Conservation (phyloP, 2,113 vertebrate genomes). For the Ptyas mucosa region DNA sequence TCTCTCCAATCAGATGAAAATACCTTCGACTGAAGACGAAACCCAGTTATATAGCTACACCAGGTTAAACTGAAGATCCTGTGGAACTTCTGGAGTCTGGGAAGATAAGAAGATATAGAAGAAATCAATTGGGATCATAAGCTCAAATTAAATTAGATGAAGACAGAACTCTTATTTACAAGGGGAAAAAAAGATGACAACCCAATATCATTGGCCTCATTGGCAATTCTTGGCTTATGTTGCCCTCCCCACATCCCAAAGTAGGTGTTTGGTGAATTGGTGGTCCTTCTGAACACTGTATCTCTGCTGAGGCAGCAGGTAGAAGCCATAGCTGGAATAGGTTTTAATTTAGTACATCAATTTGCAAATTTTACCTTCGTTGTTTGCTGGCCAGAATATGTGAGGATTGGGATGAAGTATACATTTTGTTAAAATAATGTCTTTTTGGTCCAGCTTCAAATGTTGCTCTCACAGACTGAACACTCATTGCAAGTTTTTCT, state of each 20-base stretch:
- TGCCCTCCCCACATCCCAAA: not conserved
- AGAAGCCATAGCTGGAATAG: not conserved
- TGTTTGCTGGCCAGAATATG: not conserved
- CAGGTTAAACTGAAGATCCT: not conserved
- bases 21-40: not conserved
- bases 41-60: not conserved
- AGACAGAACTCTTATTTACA: not conserved
- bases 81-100: not conserved
- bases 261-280: not conserved
- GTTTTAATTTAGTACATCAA: not conserved
- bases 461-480: not conserved
- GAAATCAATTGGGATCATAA: not conserved
- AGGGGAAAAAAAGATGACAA: not conserved
- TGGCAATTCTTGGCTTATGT: not conserved
- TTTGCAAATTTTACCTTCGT: not conserved
- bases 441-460: not conserved
- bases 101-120: too few relatives aligned
- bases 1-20: not conserved
- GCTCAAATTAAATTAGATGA: not conserved
- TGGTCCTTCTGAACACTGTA: not conserved
- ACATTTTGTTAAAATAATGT: not conserved
- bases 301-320: not conserved
- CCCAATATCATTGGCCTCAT: not conserved
- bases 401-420: not conserved
- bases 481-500: not conserved